A percentile compares a stretch with the other conserved stretches of the same genome.
phyloP scores from a whole-genome alignment of 1,140 invertebrate species.

The Rhyzopertha dominica region DNA sequence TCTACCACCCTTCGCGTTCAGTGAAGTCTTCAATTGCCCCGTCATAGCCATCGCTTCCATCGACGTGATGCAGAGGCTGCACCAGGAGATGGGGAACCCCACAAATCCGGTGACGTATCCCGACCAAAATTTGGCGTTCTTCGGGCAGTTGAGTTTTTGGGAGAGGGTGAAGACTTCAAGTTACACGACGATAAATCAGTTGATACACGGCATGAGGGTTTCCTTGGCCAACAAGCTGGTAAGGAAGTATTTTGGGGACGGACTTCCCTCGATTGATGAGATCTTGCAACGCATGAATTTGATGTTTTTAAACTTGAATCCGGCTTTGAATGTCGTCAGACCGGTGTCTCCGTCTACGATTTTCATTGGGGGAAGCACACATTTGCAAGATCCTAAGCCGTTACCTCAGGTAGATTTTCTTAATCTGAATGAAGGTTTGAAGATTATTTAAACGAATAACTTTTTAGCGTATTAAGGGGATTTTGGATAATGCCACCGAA shows the following conservation, averaged over 20 bases:
- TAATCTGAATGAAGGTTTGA: background rate
- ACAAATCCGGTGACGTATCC: conserved; percentile 26
- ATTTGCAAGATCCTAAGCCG: conserved; percentile 41
- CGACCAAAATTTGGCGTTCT: too few species aligned
- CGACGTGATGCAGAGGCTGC: conserved; percentile 4
- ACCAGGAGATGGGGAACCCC: background rate
- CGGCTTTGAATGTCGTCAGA: too few species aligned
- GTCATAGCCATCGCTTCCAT: conserved; percentile 19
- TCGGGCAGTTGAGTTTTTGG: conserved; percentile 24
- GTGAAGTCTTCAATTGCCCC: conserved; percentile 13
- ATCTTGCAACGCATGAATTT: conserved; percentile 47
- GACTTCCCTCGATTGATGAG: conserved; percentile 48
- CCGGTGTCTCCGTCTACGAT: conserved; percentile 44
- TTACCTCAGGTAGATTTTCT: conserved; percentile 36
- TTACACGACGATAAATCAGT: too few species aligned
- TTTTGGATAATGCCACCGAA: too few species aligned
- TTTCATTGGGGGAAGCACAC: conserved; percentile 48
- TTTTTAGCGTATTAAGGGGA: too few species aligned
- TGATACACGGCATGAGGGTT: too few species aligned
- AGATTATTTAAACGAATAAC: background rate
- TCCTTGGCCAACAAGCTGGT: conserved; percentile 9
- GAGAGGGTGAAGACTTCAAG: too few species aligned
- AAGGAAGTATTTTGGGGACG: conserved; percentile 6
- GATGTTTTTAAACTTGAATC: too few species aligned
- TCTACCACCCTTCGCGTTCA: background rate